These are phyloP conservation scores for Allobates femoralis DNA, from an alignment of 2,797 vertebrate genomes.

Conservation along the genomic window DNA sequence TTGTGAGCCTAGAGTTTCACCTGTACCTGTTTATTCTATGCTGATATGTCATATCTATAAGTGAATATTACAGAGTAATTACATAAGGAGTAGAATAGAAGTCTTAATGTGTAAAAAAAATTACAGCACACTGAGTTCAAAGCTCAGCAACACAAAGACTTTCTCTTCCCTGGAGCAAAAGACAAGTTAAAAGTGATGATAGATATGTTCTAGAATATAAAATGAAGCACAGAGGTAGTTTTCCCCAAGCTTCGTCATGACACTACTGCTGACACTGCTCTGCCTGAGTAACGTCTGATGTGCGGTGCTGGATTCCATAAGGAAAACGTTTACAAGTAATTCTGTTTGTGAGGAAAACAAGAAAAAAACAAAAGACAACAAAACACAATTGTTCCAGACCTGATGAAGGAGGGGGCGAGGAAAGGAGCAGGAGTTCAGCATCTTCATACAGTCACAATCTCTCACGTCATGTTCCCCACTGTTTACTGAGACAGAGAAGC, in stretches of 20 bases:
- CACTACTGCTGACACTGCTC: conserved; percentile 55
- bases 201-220: conserved; percentile 53
- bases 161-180: conserved; percentile 47
- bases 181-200: conserved; percentile 55
- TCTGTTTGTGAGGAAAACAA: conserved; percentile 48
- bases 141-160: conserved; percentile 42
- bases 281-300: conserved; percentile 46
- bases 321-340: conserved; percentile 54
- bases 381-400: conserved; percentile 44
- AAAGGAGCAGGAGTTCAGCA: conserved; percentile 29
- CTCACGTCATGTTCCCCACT: conserved; percentile 60
- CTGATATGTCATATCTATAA: background rate
- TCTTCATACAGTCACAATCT: conserved; percentile 8
- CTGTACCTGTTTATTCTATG: background rate
- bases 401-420: conserved; percentile 17
- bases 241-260: conserved; percentile 47
- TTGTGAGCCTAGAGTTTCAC: background rate
- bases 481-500: conserved; percentile 69
- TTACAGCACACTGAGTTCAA: conserved; percentile 40
- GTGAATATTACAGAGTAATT: conserved; percentile 25
- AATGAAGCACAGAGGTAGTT: conserved; percentile 54
- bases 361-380: conserved; percentile 47
- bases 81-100: conserved; percentile 20
- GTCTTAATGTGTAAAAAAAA: conserved; percentile 39
- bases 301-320: conserved; percentile 42